A percentile compares a stretch with the other conserved stretches of the same genome.
phyloP scores from a whole-genome alignment of 2,113 vertebrate species.

The Coregonus clupeaformis region DNA sequence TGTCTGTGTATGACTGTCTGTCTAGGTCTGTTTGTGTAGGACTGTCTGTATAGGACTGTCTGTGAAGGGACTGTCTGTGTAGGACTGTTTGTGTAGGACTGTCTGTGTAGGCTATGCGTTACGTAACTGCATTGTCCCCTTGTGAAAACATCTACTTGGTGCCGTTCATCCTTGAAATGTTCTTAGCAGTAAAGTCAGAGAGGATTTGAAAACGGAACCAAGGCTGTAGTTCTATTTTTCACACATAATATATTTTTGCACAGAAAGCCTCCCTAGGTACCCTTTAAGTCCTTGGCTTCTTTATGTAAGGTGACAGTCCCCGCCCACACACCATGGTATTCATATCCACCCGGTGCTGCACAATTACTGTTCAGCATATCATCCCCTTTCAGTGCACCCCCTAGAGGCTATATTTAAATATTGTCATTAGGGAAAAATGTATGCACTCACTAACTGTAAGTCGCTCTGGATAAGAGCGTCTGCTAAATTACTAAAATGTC shows the following conservation, averaged over 20 bases:
- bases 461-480: too few species aligned
- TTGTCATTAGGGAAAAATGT: slow-evolving; percentile 57
- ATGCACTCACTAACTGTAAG: too few species aligned
- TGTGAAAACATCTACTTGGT: slow-evolving; percentile 43
- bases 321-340: slow-evolving; percentile 66
- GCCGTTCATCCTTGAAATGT: slow-evolving; percentile 63
- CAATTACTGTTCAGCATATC: slow-evolving; percentile 65
- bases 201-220: too few species aligned
- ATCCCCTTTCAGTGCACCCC: slow-evolving; percentile 21
- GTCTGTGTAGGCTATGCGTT: slow-evolving; percentile 16
- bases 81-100: slow-evolving; percentile 22
- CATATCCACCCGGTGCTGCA: slow-evolving; percentile 61
- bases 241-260: slow-evolving; percentile 64
- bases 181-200: slow-evolving; percentile 49
- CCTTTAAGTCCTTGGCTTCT: slow-evolving; percentile 68
- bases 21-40: not conserved
- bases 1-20: not conserved
- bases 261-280: slow-evolving; percentile 52
- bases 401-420: too few species aligned
- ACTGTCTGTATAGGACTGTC: slow-evolving; percentile 54
- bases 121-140: slow-evolving; percentile 33
- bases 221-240: slow-evolving; percentile 59
- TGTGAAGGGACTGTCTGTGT: not conserved
- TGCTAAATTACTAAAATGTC: too few species aligned
- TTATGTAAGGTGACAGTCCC: slow-evolving; percentile 71